Evolutionary conservation across 2,113 vertebrate genomes (phyloP), one percentile per base, ranked within the genome.

Genomic region (Zosterops pallidus): DNA sequence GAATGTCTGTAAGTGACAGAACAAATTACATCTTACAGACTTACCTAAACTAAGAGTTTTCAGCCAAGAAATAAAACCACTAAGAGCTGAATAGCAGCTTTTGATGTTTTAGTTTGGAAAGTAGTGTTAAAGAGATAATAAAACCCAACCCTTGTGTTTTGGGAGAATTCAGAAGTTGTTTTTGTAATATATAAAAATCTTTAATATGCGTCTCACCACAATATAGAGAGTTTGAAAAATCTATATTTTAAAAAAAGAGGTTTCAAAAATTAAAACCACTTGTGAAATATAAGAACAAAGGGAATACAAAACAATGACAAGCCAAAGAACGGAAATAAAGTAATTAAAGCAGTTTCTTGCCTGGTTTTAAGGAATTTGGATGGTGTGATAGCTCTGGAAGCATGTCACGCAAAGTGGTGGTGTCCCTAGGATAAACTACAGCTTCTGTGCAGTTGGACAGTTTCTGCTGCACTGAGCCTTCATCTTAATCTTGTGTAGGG

Each of bases 251-350:
- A n/a, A n/a, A 42, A 71, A 72, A 70, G n/a, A 67, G 3, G 26
- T 64, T 94, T 90, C 20, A 75, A 84, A 84, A 92, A 94, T 94
- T 49, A 72, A 92, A 89, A 89, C 0, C 77, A 82, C 31, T 82
- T 79, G 86, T 82, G 80, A 79, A 92, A 65, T 71, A 19, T 23
- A 92, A 31, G 74, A 96, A 91, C 83, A 92, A 94, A 93, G 80
- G 60, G 57, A 82, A 59, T 62, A n/a, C n/a, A 89, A 87, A 93
- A 67, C 55, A 78, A 50, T 57, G 75, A 55, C 55, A 77, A 85
- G 10, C 64, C 86, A 46, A 72, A 78, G 69, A 89, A 79, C 8
- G 37, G 64, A 56, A 90, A 56, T 47, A 49, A 88, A 88, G 42
- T 79, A 90, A 94, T 94, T 85, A 74, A 76, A 91, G 46, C 75